These are phyloP conservation scores for Myripristis jacobus DNA, from an alignment of 2,797 vertebrate genomes.

Conservation along the genomic window DNA sequence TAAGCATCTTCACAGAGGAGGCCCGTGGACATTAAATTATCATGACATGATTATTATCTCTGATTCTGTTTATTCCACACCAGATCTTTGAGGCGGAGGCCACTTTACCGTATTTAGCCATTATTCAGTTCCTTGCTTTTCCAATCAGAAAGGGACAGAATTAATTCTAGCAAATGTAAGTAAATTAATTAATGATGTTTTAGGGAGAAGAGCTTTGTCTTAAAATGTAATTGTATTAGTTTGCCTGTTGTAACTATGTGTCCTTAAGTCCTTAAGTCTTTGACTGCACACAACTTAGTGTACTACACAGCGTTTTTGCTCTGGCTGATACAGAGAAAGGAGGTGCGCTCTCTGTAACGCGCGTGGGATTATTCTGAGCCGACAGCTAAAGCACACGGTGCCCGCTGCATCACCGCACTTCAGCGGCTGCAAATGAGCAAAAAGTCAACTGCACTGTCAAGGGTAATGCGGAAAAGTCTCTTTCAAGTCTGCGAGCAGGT, in stretches of 20 bases:
- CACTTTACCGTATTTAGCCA: no score
- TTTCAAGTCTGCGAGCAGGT: not conserved
- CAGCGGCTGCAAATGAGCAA: conserved; percentile 9
- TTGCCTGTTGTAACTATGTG: no score
- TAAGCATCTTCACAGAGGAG: not conserved
- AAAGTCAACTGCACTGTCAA: not conserved
- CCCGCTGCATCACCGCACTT: conserved; percentile 25
- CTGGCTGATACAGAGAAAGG: conserved; percentile 25
- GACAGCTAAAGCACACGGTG: conserved; percentile 76
- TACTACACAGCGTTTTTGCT: not conserved
- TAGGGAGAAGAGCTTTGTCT: no score
- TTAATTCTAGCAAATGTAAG: no score
- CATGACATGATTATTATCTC: not conserved
- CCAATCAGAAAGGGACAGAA: no score
- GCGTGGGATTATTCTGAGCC: conserved; percentile 73
- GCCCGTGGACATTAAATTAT: not conserved
- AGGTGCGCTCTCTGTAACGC: conserved; percentile 43
- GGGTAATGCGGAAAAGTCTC: not conserved
- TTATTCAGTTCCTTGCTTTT: no score
- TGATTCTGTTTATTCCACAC: not conserved
- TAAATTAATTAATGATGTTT: no score
- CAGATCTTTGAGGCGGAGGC: not conserved
- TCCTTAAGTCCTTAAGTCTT: not conserved
- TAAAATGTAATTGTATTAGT: no score
- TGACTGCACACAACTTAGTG: conserved; percentile 23